Evolutionary conservation across 2,797 vertebrate species (phyloP), one percentile per base, ranked within the genome.

Genomic region (Argya squamiceps): DNA sequence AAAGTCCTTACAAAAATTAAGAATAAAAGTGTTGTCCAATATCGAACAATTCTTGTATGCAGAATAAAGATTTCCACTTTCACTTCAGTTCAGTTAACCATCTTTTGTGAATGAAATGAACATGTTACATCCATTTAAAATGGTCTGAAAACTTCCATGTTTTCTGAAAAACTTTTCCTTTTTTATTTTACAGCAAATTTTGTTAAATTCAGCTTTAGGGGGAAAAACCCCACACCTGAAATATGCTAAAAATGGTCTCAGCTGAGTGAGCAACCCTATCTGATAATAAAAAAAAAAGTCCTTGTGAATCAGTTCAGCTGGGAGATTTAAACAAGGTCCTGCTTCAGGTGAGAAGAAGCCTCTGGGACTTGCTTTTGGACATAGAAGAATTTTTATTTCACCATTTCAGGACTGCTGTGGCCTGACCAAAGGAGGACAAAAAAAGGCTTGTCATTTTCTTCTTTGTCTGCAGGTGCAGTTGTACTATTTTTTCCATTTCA

Each of bases 191-290:
- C 14, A 44, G 26, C 12, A 79, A 52, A 59, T 16, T 43, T 12
- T 50, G 27, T 59, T 52, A 67, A 89, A 67, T 60, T 39, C 41
- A 77, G 18, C 30, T 52, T 30, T 13, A 63, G 12, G 24, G 8
- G 2, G 55, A 23, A 1, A 0, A 0, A 41, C 12, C 0, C 1
- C 2, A 23, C 1, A 29, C 18, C 21, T 41, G 15, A 84, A 73
- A 59, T 36, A 67, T 46, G 11, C 7, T 87, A 47, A 67, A 91
- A 92, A 73, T 39, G 18, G 17, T 27, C 41, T 39, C 43, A 53
- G 65, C 22, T 62, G 50, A 75, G 24, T 50, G 67, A 6, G 10
- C 30, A 55, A 17, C 7, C 12, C 16, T 44, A 19, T 4, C 62
- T 18, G 18, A 5, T 39, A 82, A 79, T 22, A 44, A 59, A 20